Percentiles rank a stretch among this genome's conserved stretches.
Conservation (phyloP, 1,140 invertebrate genomes). For the Meloidogyne hapla region DNA sequence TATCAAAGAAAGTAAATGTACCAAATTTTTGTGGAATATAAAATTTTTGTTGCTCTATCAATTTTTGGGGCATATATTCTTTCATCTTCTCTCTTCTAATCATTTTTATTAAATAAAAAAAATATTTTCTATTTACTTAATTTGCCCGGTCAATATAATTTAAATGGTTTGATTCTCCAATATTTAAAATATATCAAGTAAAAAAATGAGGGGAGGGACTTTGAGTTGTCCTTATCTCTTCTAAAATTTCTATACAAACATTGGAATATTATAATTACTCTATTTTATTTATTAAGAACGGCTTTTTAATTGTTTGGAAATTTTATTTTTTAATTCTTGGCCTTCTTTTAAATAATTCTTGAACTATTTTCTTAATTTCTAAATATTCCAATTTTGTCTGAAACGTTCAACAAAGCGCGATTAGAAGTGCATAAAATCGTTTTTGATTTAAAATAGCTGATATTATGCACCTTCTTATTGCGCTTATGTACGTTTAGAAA, state of each 20-base stretch:
- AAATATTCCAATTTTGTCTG: neutral
- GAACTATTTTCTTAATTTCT: neutral
- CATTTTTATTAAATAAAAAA: neutral
- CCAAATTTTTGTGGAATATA: neutral
- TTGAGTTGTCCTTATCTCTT: neutral
- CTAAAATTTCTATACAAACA: neutral
- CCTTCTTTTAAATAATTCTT: neutral
- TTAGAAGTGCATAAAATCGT: conserved; percentile 32
- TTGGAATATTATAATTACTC: no score
- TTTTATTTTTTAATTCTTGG: neutral
- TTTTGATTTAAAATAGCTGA: conserved; percentile 1
- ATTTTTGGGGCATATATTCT: neutral
- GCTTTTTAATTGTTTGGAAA: no score
- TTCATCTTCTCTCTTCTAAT: no score
- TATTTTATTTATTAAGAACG: no score
- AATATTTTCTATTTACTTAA: neutral
- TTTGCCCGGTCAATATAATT: neutral
- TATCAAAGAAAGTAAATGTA: no score
- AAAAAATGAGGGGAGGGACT: neutral
- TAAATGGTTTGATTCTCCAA: neutral
- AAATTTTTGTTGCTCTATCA: neutral
- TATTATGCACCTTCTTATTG: conserved; percentile 36
- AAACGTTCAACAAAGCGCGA: conserved; percentile 11
- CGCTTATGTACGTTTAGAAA: neutral
- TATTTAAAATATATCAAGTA: neutral